A percentile compares a stretch with the other conserved stretches of the same genome.
Conservation (phyloP, 2,113 vertebrate species). For the Callionymus lyra region DNA sequence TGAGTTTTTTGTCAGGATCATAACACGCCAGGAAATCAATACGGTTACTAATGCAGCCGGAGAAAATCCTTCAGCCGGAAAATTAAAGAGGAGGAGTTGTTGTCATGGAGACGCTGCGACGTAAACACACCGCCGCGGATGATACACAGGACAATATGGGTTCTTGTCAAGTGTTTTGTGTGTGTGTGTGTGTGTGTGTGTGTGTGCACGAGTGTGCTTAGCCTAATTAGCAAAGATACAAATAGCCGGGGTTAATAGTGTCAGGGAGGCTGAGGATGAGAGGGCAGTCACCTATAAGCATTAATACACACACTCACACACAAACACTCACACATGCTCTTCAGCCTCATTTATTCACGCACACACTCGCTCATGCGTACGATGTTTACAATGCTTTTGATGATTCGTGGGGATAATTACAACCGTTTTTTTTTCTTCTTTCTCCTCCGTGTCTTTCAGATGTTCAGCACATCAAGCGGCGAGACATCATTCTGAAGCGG, state of each 20-base stretch:
- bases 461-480: constrained; percentile 46
- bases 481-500: constrained; percentile 43
- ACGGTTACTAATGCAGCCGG: too few species aligned
- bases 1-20: too few species aligned
- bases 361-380: too few species aligned
- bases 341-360: too few species aligned
- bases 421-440: not conserved
- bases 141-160: not conserved
- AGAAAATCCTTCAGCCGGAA: too few species aligned
- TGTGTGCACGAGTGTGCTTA: not conserved
- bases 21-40: too few species aligned
- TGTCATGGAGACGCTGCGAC: too few species aligned
- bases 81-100: too few species aligned
- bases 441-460: constrained; percentile 24
- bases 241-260: constrained; percentile 7
- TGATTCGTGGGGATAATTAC: too few species aligned
- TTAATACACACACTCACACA: not conserved
- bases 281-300: not conserved
- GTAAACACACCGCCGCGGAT: too few species aligned
- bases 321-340: too few species aligned
- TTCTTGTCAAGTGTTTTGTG: not conserved
- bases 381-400: too few species aligned
- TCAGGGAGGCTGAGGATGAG: constrained; percentile 1
- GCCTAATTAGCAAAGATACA: constrained; percentile 6
- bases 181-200: not conserved